These are phyloP conservation scores for Ramazzottius varieornatus DNA, from an alignment of 2,888 invertebrate species.

Conservation along the genomic window DNA sequence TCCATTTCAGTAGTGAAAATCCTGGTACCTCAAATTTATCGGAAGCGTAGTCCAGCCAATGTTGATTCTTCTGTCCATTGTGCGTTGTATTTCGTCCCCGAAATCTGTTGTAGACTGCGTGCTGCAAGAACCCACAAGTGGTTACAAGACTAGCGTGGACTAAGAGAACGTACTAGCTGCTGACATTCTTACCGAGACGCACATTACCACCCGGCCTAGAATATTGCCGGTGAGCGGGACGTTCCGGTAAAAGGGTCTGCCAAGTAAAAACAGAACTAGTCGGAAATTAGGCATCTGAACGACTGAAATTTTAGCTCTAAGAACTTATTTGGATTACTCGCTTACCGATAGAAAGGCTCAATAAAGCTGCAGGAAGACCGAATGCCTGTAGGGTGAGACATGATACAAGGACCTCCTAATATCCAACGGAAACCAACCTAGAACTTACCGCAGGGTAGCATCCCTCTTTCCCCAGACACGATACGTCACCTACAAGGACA, in stretches of 20 bases:
- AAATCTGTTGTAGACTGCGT: constrained; percentile 24
- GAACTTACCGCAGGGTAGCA: constrained; percentile 39
- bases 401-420: constrained; percentile 15
- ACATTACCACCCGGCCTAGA: constrained; percentile 43
- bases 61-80: too few species aligned
- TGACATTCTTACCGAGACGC: constrained; percentile 18
- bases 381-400: constrained; percentile 35
- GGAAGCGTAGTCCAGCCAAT: constrained; percentile 70
- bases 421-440: too few species aligned
- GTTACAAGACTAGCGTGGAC: not conserved
- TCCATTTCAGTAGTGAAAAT: not conserved
- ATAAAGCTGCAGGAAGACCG: constrained; percentile 58
- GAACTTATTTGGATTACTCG: too few species aligned
- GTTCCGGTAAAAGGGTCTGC: constrained; percentile 46
- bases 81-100: too few species aligned
- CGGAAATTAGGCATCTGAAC: constrained; percentile 12
- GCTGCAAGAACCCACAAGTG: constrained; percentile 23
- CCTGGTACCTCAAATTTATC: constrained; percentile 36
- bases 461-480: constrained; percentile 44
- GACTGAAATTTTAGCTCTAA: too few species aligned
- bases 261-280: constrained; percentile 51
- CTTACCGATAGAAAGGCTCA: constrained; percentile 48
- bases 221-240: constrained; percentile 57
- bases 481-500: constrained; percentile 30
- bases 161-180: not conserved